Evolutionary conservation across 2,113 vertebrate genomes (phyloP), one percentile per base, ranked within the genome.

Genomic region (Microcebus ravelobensis): DNA sequence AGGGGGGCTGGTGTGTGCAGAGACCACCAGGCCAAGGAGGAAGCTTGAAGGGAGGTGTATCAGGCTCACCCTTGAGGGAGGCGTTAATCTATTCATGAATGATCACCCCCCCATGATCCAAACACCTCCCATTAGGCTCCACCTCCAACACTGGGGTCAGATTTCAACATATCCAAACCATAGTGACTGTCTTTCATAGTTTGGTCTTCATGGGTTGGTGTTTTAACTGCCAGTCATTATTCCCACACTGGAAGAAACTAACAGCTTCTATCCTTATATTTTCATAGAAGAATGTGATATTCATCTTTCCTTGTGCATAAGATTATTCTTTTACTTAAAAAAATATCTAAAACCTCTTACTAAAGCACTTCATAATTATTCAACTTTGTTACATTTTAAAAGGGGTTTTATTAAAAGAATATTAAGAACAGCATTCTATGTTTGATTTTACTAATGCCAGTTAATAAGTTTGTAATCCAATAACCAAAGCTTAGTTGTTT

Each of bases 381-480:
- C 21, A 45, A 65, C 25, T 96, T 94, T 90, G 91, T 97, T 97
- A 92, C 6, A 59, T 95, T 93, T 96, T 91, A 90, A 97, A 93
- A 94, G 73, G 71, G 31, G 34, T 11, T 91, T 96, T 67, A 91
- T 89, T 71, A 94, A 98, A 94, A 87, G 77, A 96, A 63, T 89
- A 92, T 93, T 79, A 93, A 94, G 73, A 96, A 73, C 45, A 97
- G 70, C 71, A 81, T 76, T 91, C 31, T 45, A 27, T 86, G 31
- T 63, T 96, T 97, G 76, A 65, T 94, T 96, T 97, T 83, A 92
- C 95, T 59, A 97, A 91, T 65, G 83, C 55, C 8, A 21, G 68
- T 87, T 52, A 31, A 95, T 97, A 93, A 96, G 92, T 90, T 96
- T 96, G 90, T 90, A 45, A 93, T 97, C 48, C 96, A 94, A 94